phyloP scores from a whole-genome alignment of 2,888 invertebrate genomes.

The Phengaris arion region DNA sequence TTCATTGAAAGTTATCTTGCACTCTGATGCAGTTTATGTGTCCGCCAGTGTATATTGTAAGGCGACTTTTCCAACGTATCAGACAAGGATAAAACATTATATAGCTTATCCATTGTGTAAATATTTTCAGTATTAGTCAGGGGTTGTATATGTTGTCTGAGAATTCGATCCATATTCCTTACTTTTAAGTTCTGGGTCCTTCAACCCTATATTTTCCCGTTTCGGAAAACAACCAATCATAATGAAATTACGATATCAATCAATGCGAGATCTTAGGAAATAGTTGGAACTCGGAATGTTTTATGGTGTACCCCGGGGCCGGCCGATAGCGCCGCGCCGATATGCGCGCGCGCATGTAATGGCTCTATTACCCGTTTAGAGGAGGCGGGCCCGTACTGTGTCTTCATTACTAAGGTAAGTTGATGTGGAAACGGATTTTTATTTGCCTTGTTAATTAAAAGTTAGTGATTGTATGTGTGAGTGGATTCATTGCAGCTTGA shows the following conservation, averaged over 20 bases:
- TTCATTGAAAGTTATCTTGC: no score
- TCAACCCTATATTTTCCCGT: background rate
- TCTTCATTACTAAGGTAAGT: constrained; percentile 64
- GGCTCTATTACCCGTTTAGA: constrained; percentile 80
- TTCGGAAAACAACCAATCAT: constrained; percentile 10
- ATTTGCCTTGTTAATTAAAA: background rate
- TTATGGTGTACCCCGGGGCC: constrained; percentile 41
- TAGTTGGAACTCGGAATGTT: background rate
- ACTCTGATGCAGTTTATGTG: no score
- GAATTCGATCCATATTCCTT: background rate
- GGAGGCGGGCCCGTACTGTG: constrained; percentile 70
- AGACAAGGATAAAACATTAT: no score
- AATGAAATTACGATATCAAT: constrained; percentile 22
- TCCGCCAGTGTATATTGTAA: no score
- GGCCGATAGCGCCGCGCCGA: constrained; percentile 57
- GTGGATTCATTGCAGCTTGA: no score
- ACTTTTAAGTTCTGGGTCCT: background rate
- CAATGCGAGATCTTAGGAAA: constrained; percentile 13
- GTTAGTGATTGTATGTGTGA: no score
- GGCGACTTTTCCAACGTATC: no score
- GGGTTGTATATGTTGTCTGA: no score
- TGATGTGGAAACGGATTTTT: constrained; percentile 41
- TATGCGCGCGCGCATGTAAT: constrained; percentile 74
- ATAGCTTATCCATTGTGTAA: no score
- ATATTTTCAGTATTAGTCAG: no score